Percentiles rank a stretch among this genome's conserved stretches.
Evolutionary conservation across 2,888 invertebrate species (phyloP).

Genomic region (Oscheius sp.): DNA sequence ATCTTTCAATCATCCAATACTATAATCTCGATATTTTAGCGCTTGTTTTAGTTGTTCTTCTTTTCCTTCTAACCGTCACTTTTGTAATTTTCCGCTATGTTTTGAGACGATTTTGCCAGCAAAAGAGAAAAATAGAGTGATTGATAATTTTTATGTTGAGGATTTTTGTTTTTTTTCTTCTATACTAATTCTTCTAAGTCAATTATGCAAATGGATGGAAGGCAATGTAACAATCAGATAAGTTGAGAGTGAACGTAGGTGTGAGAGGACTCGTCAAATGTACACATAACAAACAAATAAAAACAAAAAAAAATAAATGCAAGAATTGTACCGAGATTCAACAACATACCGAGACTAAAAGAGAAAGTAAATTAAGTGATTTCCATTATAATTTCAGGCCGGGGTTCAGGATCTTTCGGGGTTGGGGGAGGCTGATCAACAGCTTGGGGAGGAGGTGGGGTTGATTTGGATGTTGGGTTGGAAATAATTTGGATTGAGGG

Average conservation of each 20-base stretch:
- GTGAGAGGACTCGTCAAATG: background rate
- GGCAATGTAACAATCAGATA: background rate
- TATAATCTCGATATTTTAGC: background rate
- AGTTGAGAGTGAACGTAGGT: background rate
- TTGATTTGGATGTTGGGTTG: background rate
- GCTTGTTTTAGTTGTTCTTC: background rate
- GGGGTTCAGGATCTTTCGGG: background rate
- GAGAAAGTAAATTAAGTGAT: conserved; percentile 11
- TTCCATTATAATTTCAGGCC: conserved; percentile 20
- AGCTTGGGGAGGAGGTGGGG: background rate
- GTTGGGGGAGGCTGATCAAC: background rate
- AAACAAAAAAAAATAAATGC: background rate
- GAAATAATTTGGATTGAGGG: background rate
- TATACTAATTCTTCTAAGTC: no score
- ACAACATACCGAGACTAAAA: background rate
- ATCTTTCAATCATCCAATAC: background rate
- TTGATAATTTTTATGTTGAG: no score
- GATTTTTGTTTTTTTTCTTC: no score
- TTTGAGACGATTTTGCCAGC: background rate
- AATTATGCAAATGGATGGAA: no score
- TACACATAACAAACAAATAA: background rate
- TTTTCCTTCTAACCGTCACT: background rate
- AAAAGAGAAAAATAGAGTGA: background rate
- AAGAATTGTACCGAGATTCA: background rate
- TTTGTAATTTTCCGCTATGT: background rate